Conservation (phyloP, 2,888 invertebrate species). For the Hetaerina titia region DNA sequence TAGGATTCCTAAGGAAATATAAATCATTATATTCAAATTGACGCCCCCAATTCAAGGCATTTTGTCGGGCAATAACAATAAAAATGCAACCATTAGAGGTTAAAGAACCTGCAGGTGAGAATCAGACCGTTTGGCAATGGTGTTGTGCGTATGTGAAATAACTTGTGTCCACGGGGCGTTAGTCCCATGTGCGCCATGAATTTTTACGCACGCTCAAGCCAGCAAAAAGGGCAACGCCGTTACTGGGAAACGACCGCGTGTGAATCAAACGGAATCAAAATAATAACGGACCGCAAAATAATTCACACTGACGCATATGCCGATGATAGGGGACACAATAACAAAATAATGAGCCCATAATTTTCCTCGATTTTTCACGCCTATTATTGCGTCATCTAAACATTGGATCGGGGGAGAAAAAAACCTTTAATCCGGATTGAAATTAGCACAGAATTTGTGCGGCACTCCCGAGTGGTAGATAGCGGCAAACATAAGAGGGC, state of each 20-base stretch:
- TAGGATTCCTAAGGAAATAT: too few species aligned
- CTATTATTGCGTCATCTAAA: background rate
- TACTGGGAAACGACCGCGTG: background rate
- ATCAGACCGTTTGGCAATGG: background rate
- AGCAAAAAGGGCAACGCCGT: background rate
- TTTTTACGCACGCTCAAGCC: background rate
- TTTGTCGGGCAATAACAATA: too few species aligned
- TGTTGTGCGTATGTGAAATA: background rate
- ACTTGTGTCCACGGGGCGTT: background rate
- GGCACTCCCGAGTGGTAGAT: background rate
- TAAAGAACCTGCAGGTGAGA: background rate
- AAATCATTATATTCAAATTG: too few species aligned
- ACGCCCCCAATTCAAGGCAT: too few species aligned
- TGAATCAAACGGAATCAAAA: background rate
- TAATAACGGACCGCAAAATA: conserved; percentile 4
- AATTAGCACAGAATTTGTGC: background rate
- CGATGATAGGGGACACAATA: conserved; percentile 8
- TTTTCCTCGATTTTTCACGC: background rate
- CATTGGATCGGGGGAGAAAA: background rate
- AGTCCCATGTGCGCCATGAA: background rate
- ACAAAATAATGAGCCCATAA: background rate
- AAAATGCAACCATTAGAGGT: background rate
- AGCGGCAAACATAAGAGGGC: background rate
- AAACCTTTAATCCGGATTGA: background rate
- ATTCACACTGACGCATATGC: background rate